phyloP scores from a whole-genome alignment of 2,113 vertebrate species.

The Cichladusa arquata region DNA sequence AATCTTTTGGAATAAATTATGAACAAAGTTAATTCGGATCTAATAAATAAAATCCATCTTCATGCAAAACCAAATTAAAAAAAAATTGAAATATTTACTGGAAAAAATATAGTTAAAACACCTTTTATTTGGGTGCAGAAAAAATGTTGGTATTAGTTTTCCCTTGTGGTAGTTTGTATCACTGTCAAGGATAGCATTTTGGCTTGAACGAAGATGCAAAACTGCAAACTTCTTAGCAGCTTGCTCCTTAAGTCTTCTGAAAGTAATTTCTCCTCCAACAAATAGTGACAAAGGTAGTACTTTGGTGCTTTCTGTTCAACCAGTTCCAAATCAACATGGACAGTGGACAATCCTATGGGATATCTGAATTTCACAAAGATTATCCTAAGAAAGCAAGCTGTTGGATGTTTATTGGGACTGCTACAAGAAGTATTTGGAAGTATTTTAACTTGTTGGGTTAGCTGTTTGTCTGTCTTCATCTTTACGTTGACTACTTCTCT shows the following conservation, averaged over 20 bases:
- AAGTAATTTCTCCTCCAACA: background rate
- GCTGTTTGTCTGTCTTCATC: background rate
- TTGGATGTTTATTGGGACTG: background rate
- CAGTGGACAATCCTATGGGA: background rate
- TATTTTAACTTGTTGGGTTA: background rate
- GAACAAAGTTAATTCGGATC: background rate
- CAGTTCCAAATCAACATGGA: background rate
- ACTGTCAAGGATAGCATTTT: background rate
- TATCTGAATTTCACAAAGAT: background rate
- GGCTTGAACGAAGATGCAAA: background rate
- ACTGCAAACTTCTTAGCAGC: background rate
- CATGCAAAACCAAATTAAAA: background rate
- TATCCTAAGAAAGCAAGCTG: background rate
- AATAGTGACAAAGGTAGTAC: background rate
- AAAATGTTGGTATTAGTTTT: background rate
- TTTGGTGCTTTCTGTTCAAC: background rate
- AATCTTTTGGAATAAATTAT: background rate
- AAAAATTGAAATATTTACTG: background rate
- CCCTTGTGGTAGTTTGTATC: background rate
- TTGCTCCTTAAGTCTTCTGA: background rate
- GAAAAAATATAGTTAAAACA: background rate
- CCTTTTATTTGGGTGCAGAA: background rate
- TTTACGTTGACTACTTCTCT: background rate
- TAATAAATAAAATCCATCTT: background rate
- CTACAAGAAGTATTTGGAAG: background rate